Base-by-base conservation (phyloP, 2,797 vertebrate genomes). In the Cuculus canorus region DNA sequence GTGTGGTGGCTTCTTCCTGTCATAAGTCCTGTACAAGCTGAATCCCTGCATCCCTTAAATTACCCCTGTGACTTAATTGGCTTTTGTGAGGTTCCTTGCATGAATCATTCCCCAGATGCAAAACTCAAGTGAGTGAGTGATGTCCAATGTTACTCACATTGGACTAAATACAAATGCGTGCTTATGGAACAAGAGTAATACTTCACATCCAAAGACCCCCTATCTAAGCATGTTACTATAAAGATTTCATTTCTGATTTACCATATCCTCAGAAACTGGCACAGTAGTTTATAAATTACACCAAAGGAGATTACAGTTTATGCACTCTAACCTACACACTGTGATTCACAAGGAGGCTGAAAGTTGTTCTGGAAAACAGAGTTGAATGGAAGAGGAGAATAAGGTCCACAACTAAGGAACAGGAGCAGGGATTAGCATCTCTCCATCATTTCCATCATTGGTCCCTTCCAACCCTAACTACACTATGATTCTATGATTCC, bases 211-310 rank as follows among this genome's bases (percentile, higher is more conserved):
- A 41, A 78, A 86, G 54, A 32, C 5, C 28, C 28, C 39, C 69
- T 86, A 50, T 66, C 9, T 43, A 90, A 94, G 86, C 33, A 45
- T 30, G 78, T 43, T 13, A 37, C 32, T 66, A 37, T 2, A 2
- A 12, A 87, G 27, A 37, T 88, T 96, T 93, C 93, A 76, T 81
- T 92, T 90, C 59, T 48, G 57, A 75, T 90, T 94, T 94, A 80
- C 30, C 32, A 5, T 82, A 69, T 73, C 23, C 61, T 50, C 91
- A 85, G 75, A 90, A 84, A 95, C 94, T 43, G 63, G 91, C 79
- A 72, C 83, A 57, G 52, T 77, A 69, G 11, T 82, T 92, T 92
- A 78, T 63, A 82, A 81, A 93, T 77, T 80, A 79, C 32, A 81
- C 45, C 1, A 2, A 76, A 82, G 53, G 60, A 87, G 39, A 47